Evolutionary conservation across 2,797 vertebrate species (phyloP).

Genomic region (Rachycentron canadum): DNA sequence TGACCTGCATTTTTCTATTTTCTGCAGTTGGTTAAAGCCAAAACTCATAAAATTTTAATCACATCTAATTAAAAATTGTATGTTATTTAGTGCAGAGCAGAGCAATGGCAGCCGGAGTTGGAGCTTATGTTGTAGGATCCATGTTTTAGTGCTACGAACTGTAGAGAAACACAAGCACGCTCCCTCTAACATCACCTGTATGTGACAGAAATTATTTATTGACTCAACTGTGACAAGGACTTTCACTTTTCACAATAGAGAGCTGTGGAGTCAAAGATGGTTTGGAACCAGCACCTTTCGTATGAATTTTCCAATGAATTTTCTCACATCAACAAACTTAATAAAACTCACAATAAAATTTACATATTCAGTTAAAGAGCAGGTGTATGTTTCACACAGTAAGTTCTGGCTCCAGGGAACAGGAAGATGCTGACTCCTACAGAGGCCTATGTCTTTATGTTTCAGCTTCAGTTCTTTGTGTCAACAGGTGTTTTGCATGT

Average conservation of each 20-base stretch:
- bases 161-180: not conserved
- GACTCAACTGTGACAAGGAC: not conserved
- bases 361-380: too few species aligned
- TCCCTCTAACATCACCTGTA: not conserved
- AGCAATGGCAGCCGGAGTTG: not conserved
- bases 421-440: too few species aligned
- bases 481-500: too few species aligned
- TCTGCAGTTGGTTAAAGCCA: not conserved
- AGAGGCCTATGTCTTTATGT: too few species aligned
- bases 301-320: too few species aligned
- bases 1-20: too few species aligned
- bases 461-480: too few species aligned
- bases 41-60: not conserved
- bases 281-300: too few species aligned
- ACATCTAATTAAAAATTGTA: not conserved
- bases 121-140: not conserved
- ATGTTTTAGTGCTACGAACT: not conserved
- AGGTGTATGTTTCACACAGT: too few species aligned
- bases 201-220: not conserved
- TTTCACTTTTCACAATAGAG: not conserved
- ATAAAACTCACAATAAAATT: not conserved
- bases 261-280: not conserved
- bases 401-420: too few species aligned
- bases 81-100: not conserved
- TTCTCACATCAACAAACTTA: too few species aligned